Evolutionary conservation across 2,113 vertebrate genomes (phyloP).

Genomic region (Zeus faber): DNA sequence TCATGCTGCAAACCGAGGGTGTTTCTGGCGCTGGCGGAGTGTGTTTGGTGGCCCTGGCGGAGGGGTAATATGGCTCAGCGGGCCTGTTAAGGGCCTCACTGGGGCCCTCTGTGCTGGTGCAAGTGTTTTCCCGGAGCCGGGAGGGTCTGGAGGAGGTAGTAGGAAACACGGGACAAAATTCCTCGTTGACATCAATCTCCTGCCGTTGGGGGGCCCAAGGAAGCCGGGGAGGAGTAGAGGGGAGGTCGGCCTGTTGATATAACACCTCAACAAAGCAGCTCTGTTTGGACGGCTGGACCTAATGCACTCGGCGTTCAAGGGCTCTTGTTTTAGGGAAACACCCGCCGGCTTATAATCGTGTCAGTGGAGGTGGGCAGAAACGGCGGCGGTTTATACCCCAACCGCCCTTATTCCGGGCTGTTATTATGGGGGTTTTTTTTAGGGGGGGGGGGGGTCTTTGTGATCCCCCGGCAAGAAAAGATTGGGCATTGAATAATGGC

Average conservation of each 20-base stretch:
- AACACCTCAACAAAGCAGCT: conserved; percentile 78
- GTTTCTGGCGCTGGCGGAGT: conserved; percentile 57
- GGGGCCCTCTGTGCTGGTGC: conserved; percentile 64
- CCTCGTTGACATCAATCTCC: conserved; percentile 78
- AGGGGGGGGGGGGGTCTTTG: no score
- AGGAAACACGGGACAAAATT: conserved; percentile 73
- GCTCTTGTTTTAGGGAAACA: conserved; percentile 58
- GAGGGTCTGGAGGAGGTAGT: conserved; percentile 60
- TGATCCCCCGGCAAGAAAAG: no score
- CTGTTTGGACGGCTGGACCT: conserved; percentile 69
- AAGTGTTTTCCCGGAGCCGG: conserved; percentile 65
- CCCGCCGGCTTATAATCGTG: conserved; percentile 7
- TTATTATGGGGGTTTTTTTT: no score
- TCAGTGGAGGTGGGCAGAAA: conserved; percentile 9
- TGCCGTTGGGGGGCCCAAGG: conserved; percentile 73
- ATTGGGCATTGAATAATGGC: neutral
- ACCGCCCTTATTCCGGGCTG: conserved; percentile 5
- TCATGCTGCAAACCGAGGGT: conserved; percentile 53
- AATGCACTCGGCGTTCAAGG: conserved; percentile 62
- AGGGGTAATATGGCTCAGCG: conserved; percentile 39
- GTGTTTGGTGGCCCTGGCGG: conserved; percentile 35
- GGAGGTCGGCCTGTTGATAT: conserved; percentile 74
- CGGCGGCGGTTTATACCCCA: conserved; percentile 19
- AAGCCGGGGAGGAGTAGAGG: conserved; percentile 64
- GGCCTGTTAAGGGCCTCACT: conserved; percentile 62